phyloP scores from a whole-genome alignment of 2,888 invertebrate species.

The Lasiommata megera region DNA sequence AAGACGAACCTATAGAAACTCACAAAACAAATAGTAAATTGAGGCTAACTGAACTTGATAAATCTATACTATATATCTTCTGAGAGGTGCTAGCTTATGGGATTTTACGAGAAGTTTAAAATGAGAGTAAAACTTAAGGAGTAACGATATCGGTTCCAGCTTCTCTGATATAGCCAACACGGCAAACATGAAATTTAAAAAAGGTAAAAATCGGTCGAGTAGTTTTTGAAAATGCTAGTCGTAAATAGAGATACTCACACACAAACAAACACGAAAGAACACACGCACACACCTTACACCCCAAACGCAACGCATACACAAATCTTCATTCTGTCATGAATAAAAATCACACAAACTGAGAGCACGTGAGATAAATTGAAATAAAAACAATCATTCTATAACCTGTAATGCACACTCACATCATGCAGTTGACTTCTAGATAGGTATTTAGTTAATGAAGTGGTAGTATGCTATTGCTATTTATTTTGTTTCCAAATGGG shows the following conservation, averaged over 20 bases:
- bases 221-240: too few relatives aligned
- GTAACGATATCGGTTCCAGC: too few relatives aligned
- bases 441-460: background rate
- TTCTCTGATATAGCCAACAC: too few relatives aligned
- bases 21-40: background rate
- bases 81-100: too few relatives aligned
- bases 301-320: background rate
- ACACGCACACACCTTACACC: background rate
- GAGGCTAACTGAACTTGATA: too few relatives aligned
- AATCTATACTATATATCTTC: too few relatives aligned
- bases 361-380: constrained; percentile 21
- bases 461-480: background rate
- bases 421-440: background rate
- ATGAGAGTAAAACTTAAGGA: too few relatives aligned
- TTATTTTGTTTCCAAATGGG: background rate
- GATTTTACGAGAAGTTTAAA: too few relatives aligned
- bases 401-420: constrained; percentile 18
- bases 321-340: background rate
- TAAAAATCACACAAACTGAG: constrained; percentile 20
- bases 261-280: background rate
- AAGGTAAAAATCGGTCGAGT: too few relatives aligned
- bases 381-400: constrained; percentile 27
- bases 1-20: background rate
- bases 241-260: background rate
- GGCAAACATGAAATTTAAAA: too few relatives aligned